Evolutionary conservation across 2,113 vertebrate genomes (phyloP).

Genomic region (Thamnaconus septentrionalis): DNA sequence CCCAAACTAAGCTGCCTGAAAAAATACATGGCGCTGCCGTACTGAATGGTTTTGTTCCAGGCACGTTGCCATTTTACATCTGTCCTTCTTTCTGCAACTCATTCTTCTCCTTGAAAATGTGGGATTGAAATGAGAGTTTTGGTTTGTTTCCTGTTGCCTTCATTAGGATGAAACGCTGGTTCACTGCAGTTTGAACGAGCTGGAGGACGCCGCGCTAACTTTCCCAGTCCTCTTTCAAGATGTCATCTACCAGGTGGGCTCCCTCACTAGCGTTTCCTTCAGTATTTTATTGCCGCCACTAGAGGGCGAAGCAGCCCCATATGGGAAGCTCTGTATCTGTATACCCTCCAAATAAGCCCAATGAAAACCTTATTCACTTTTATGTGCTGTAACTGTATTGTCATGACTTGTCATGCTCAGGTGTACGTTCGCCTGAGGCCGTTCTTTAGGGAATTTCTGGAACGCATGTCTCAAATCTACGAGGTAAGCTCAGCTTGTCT

Average conservation of each 20-base stretch:
- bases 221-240: conserved; percentile 99
- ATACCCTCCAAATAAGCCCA: too few relatives aligned
- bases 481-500: conserved; percentile 80
- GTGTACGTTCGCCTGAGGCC: conserved; percentile 97
- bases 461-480: conserved; percentile 98
- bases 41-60: too few relatives aligned
- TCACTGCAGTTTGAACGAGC: conserved; percentile 97
- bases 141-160: conserved; percentile 8
- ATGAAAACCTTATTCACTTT: background rate
- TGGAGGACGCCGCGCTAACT: conserved; percentile 97
- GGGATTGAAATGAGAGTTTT: background rate
- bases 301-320: conserved; percentile 35
- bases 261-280: accelerated
- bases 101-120: background rate
- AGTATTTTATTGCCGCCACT: conserved; percentile 17
- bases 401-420: conserved; percentile 63
- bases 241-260: conserved; percentile 96
- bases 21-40: too few relatives aligned
- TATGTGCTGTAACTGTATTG: background rate
- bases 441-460: conserved; percentile 98
- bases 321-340: background rate
- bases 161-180: conserved; percentile 96
- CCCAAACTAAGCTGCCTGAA: too few relatives aligned
- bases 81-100: background rate
- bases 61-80: too few relatives aligned